These are phyloP conservation scores for Tupaia chinensis DNA, from an alignment of 2,113 vertebrate species.

Conservation along the genomic window DNA sequence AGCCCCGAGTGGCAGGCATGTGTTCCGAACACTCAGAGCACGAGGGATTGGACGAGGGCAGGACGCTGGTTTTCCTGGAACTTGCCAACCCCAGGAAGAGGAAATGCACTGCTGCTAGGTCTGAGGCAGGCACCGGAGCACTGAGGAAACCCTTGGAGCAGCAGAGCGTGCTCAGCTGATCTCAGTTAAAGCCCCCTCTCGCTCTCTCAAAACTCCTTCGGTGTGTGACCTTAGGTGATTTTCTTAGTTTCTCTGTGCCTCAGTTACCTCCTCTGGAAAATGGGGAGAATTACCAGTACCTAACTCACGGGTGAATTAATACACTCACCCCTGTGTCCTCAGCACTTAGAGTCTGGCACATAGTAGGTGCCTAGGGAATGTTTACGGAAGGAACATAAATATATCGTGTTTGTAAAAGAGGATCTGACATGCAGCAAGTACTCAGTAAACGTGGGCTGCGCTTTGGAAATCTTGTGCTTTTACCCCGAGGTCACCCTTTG, in stretches of 20 bases:
- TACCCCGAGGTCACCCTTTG: not conserved
- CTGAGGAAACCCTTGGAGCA: not conserved
- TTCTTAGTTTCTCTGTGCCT: conserved; percentile 6
- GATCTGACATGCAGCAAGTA: no score
- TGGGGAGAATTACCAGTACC: not conserved
- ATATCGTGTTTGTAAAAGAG: not conserved
- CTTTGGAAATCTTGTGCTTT: not conserved
- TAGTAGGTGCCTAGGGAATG: not conserved
- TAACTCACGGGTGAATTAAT: not conserved
- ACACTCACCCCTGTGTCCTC: not conserved
- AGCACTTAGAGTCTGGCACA: not conserved
- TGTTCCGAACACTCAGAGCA: not conserved
- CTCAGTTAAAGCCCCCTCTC: not conserved
- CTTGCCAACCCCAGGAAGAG: not conserved
- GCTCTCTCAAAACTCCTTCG: not conserved
- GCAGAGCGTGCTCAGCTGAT: not conserved
- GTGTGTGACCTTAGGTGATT: not conserved
- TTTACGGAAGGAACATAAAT: not conserved
- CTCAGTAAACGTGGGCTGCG: not conserved
- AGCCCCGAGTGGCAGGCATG: not conserved
- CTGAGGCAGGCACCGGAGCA: not conserved
- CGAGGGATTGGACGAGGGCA: not conserved
- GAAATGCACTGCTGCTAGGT: not conserved
- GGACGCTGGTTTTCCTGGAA: not conserved
- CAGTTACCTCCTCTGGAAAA: conserved; percentile 19